Evolutionary conservation across 2,797 vertebrate species (phyloP).

Genomic region (Rhinella marina): DNA sequence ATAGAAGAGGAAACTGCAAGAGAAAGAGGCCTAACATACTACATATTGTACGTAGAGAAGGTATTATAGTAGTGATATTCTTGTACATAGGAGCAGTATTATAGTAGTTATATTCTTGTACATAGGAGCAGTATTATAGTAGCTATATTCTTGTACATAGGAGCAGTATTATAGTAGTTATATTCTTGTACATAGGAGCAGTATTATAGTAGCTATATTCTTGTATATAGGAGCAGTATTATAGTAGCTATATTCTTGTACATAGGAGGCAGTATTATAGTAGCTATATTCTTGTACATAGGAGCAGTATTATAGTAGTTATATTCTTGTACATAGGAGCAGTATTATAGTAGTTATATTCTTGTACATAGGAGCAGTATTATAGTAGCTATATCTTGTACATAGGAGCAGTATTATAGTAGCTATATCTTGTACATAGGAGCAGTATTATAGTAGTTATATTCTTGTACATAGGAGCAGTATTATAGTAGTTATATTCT

Average conservation of each 20-base stretch:
- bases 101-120: neutral
- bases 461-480: slow-evolving; percentile 3
- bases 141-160: slow-evolving; percentile 4
- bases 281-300: slow-evolving; percentile 1
- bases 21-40: no score
- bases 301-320: slow-evolving; percentile 9
- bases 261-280: slow-evolving; percentile 4
- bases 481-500: slow-evolving; percentile 5
- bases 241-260: slow-evolving; percentile 2
- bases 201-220: slow-evolving; percentile 9
- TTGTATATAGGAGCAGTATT: neutral
- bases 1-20: no score
- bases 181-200: neutral
- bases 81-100: neutral
- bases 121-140: neutral
- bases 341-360: neutral
- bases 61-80: slow-evolving; percentile 1
- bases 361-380: neutral
- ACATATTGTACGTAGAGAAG: neutral
- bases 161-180: neutral
- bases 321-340: neutral
- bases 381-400: slow-evolving; percentile 1
- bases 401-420: slow-evolving; percentile 2
- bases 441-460: neutral
- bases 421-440: neutral